These are phyloP conservation scores for Lacanobia oleracea DNA, from an alignment of 2,888 invertebrate species.

Conservation along the genomic window DNA sequence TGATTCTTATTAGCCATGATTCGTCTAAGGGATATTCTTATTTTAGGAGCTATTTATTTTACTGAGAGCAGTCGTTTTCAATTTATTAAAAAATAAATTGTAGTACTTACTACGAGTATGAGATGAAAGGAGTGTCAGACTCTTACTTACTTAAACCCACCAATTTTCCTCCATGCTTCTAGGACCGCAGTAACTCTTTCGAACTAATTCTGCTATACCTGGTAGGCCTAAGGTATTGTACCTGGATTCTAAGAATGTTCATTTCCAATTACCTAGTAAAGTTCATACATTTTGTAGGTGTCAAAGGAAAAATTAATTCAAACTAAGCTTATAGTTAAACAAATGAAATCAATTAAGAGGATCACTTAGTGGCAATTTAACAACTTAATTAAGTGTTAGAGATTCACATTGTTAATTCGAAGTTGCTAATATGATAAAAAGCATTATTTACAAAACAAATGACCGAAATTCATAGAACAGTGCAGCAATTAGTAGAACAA, in stretches of 20 bases:
- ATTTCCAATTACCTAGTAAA: conserved; percentile 4
- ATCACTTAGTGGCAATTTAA: conserved; percentile 6
- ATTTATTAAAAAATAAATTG: neutral
- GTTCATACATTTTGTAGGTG: neutral
- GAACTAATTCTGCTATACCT: no score
- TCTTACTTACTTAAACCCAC: no score
- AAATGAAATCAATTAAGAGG: conserved; percentile 1
- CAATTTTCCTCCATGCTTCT: no score
- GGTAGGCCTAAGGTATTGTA: no score
- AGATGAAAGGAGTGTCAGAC: no score
- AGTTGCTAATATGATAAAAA: neutral
- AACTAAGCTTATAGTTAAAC: conserved; percentile 1
- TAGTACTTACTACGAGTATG: neutral
- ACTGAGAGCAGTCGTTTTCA: no score
- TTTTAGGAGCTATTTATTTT: neutral
- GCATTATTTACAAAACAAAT: conserved; percentile 14
- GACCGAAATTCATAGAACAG: neutral
- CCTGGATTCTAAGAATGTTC: neutral
- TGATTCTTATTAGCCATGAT: no score
- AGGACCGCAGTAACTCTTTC: no score
- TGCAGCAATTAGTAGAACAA: conserved; percentile 19
- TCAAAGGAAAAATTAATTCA: conserved; percentile 13
- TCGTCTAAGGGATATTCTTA: neutral
- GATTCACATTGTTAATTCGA: neutral
- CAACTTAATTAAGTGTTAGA: conserved; percentile 10